A percentile compares a stretch with the other conserved stretches of the same genome.
Conservation (phyloP, 2,888 invertebrate genomes). For the Meliscaeva auricollis region DNA sequence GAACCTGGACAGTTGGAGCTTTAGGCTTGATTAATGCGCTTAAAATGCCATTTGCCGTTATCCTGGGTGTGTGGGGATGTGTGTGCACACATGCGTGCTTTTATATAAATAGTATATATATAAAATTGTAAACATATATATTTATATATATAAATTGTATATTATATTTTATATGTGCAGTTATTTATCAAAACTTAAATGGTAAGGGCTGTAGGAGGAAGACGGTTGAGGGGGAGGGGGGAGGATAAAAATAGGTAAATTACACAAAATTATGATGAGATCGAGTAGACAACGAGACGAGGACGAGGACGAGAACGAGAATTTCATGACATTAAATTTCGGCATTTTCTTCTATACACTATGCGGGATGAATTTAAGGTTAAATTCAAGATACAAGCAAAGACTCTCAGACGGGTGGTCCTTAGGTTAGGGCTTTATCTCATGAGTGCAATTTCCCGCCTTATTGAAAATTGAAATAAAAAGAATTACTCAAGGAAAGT, state of each 20-base stretch:
- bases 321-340: too few relatives aligned
- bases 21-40: conserved; percentile 61
- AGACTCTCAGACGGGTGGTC: too few relatives aligned
- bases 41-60: conserved; percentile 54
- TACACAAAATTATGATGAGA: neutral
- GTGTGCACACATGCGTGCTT: conserved; percentile 52
- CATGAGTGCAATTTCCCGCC: too few relatives aligned
- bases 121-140: neutral
- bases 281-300: neutral
- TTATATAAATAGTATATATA: conserved; percentile 28
- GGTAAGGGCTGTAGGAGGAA: neutral
- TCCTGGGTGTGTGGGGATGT: conserved; percentile 41
- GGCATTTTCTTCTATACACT: too few relatives aligned
- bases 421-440: too few relatives aligned
- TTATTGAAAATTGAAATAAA: too few relatives aligned
- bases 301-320: too few relatives aligned
- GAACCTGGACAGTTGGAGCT: conserved; percentile 40
- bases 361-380: too few relatives aligned
- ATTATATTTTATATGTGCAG: neutral
- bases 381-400: too few relatives aligned
- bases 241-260: neutral
- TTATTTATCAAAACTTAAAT: conserved; percentile 37
- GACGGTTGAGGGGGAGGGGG: too few relatives aligned
- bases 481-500: too few relatives aligned
- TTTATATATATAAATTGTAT: neutral